Evolutionary conservation across 1,140 invertebrate genomes (phyloP).

Genomic region (Aphelenchoides besseyi): DNA sequence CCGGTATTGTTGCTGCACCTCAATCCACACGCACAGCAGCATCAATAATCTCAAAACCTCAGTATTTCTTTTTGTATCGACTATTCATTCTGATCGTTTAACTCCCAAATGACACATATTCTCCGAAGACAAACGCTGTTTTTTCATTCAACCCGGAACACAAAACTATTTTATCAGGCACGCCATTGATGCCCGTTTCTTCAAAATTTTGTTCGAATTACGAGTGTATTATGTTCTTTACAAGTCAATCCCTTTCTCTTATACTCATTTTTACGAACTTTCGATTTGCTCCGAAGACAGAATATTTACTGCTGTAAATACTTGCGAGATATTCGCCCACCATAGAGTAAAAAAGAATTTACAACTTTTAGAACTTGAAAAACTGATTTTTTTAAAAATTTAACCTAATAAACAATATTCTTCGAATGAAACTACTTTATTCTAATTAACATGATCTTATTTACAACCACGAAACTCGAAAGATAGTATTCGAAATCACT

Average conservation of each 20-base stretch:
- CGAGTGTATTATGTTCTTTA: neutral
- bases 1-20: too few species aligned
- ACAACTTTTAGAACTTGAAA: neutral
- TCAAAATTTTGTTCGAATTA: neutral
- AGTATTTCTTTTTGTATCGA: neutral
- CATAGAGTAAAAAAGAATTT: neutral
- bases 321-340: neutral
- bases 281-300: neutral
- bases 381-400: neutral
- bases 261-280: neutral
- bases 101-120: neutral
- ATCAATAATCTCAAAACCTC: neutral
- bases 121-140: neutral
- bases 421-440: neutral
- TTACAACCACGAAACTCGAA: too few species aligned
- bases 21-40: too few species aligned
- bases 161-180: neutral
- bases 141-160: neutral
- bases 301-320: neutral
- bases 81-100: neutral
- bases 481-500: too few species aligned
- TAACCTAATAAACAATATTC: neutral
- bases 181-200: neutral
- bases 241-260: neutral
- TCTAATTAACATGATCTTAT: neutral